Percentiles rank a stretch among this genome's conserved stretches.
phyloP scores from a whole-genome alignment of 2,888 invertebrate species.

The Cosmorhoe ocellata region DNA sequence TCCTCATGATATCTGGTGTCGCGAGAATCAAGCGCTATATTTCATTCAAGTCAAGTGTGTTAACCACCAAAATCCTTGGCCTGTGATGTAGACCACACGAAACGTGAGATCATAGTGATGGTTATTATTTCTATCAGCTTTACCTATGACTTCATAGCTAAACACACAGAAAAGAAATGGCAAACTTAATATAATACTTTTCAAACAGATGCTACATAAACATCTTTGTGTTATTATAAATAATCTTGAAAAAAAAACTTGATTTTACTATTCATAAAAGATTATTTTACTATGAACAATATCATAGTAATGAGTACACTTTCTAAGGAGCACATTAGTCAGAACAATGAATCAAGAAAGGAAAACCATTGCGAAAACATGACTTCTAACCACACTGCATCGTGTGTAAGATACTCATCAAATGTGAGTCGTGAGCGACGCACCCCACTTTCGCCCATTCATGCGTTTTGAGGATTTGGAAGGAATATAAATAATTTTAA shows the following conservation, averaged over 20 bases:
- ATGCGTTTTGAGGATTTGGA: conserved; percentile 38
- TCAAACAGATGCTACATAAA: too few relatives aligned
- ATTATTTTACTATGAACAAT: neutral
- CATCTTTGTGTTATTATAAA: neutral
- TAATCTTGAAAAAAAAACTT: neutral
- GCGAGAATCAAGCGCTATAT: conserved; percentile 8
- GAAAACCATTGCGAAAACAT: conserved; percentile 36
- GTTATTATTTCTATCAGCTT: too few relatives aligned
- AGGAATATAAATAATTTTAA: conserved; percentile 29
- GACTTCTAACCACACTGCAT: conserved; percentile 43
- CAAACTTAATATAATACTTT: too few relatives aligned
- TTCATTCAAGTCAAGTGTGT: conserved; percentile 2
- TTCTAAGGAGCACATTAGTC: conserved; percentile 14
- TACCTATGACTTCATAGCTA: too few relatives aligned
- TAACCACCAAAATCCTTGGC: conserved; percentile 9
- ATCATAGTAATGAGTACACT: conserved; percentile 8
- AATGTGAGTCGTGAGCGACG: conserved; percentile 56
- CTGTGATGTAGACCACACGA: conserved; percentile 9
- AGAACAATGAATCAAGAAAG: conserved; percentile 27
- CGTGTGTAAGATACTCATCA: conserved; percentile 46
- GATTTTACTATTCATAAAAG: neutral
- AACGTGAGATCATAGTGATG: conserved; percentile 4
- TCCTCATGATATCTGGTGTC: conserved; percentile 19
- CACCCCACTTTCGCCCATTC: conserved; percentile 69
- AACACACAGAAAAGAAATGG: too few relatives aligned